Evolutionary conservation across 2,113 vertebrate genomes (phyloP).

Genomic region (Tricholaema leucomelas): DNA sequence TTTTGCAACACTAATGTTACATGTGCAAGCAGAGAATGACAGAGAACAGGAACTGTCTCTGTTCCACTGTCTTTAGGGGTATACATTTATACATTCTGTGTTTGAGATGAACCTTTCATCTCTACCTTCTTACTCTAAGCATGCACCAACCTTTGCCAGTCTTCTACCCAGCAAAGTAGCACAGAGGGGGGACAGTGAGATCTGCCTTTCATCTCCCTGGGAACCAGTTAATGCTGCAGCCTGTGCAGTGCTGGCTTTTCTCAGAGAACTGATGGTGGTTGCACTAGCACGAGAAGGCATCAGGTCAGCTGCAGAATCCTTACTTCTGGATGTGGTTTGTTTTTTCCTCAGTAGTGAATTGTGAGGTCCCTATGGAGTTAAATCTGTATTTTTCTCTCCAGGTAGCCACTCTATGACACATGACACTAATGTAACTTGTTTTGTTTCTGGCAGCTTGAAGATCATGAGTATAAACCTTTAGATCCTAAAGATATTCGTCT

Average conservation of each 20-base stretch:
- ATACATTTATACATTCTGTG: accelerated
- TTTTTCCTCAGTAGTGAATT: neutral
- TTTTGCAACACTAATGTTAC: neutral
- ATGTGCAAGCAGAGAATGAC: neutral
- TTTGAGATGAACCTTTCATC: neutral
- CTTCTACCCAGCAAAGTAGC: neutral
- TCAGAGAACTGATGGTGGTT: neutral
- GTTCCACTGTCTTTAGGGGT: neutral
- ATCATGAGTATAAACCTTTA: slow-evolving; percentile 94
- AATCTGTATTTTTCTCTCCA: neutral
- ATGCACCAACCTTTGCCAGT: neutral
- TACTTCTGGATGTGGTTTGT: neutral
- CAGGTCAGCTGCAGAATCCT: neutral
- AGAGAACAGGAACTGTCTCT: neutral
- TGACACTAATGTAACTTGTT: neutral
- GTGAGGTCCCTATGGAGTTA: neutral
- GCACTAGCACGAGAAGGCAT: accelerated
- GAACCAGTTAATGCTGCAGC: neutral
- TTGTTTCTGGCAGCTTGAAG: slow-evolving; percentile 85
- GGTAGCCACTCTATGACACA: neutral
- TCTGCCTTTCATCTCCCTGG: neutral
- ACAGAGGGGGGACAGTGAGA: neutral
- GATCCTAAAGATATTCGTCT: slow-evolving; percentile 97
- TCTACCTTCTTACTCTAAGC: neutral
- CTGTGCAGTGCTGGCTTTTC: neutral